phyloP scores from a whole-genome alignment of 2,113 vertebrate genomes.

The Hipposideros armiger region DNA sequence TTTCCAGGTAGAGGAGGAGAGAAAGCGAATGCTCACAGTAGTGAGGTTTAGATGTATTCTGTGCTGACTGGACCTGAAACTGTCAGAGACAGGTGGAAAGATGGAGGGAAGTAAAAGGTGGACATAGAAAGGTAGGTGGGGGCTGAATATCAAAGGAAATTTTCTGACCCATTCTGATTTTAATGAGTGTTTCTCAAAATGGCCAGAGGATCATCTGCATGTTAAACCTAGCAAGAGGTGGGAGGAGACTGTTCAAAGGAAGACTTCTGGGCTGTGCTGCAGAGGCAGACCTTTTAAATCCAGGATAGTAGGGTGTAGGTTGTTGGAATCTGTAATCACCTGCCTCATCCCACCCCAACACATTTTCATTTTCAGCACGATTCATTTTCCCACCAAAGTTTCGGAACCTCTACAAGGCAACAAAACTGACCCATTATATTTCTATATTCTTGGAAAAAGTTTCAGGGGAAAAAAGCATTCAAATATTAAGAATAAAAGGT shows the following conservation, averaged over 20 bases:
- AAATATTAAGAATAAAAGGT: constrained; percentile 34
- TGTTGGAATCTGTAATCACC: constrained; percentile 22
- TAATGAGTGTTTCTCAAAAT: not conserved
- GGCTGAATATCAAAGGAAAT: not conserved
- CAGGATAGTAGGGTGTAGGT: not conserved
- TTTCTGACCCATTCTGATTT: not conserved
- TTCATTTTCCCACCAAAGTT: constrained; percentile 47
- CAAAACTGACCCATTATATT: constrained; percentile 42
- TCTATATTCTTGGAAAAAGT: constrained; percentile 32
- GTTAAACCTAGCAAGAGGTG: not conserved
- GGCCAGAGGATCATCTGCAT: not conserved
- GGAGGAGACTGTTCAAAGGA: not conserved
- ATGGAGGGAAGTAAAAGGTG: not conserved
- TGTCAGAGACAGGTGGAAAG: not conserved
- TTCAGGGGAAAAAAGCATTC: not conserved
- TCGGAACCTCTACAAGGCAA: constrained; percentile 16
- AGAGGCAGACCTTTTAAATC: not conserved
- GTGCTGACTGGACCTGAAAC: not conserved
- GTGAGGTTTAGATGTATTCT: not conserved
- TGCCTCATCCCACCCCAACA: not conserved
- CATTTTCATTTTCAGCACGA: not conserved
- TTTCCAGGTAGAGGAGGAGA: not conserved
- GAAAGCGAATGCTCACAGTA: not conserved
- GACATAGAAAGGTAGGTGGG: not conserved
- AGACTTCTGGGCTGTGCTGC: not conserved